Evolutionary conservation across 1,140 invertebrate genomes (phyloP), one percentile per base, ranked within the genome.

Genomic region (Drosophila repleta): DNA sequence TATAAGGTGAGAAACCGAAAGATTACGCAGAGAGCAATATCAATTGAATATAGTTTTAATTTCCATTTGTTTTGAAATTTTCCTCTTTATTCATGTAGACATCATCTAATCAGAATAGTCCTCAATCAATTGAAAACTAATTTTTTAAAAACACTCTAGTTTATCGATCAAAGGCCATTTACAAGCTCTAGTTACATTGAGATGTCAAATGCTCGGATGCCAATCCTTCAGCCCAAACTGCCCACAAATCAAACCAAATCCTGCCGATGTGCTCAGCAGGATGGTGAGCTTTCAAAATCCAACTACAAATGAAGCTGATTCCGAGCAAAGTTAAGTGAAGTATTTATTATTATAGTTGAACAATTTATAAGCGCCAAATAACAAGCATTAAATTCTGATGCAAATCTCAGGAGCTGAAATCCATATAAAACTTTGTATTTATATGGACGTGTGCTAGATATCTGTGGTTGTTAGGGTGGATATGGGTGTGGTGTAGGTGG

Each of bases 311-410:
- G 41, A 26, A 58, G 53, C 37, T 70, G 63, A 71, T 68, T 43
- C 17, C 3, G 18, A 48, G 32, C 21, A 20, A 11, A 21, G 11
- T 43, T 43, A 17, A 43, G 39, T 7, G 15, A 61, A 45, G 58
- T 61, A 41, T 43, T 61, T 72, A 67, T 67, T 76, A 74, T 78
- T 78, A 69, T 61, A 56, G 71, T 56, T 48, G 41, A 37, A 57
- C 74, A 71, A 80, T 80, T 85, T 80, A 80, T 85, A 80, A 80
- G 69, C 77, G 41, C 35, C 76, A 58, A 77, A 76, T 77, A 53
- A 61, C 63, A 73, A 69, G 66, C 78, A 81, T 74, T 82, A 74
- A 66, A 78, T 77, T 81, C 67, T 71, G 35, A 64, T 32, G 63
- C 37, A 85, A 85, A 85, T 80, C 81, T 71, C 62, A 13, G 39